Evolutionary conservation across 2,113 vertebrate genomes (phyloP), one percentile per base, ranked within the genome.

Genomic region (Plotosus lineatus): DNA sequence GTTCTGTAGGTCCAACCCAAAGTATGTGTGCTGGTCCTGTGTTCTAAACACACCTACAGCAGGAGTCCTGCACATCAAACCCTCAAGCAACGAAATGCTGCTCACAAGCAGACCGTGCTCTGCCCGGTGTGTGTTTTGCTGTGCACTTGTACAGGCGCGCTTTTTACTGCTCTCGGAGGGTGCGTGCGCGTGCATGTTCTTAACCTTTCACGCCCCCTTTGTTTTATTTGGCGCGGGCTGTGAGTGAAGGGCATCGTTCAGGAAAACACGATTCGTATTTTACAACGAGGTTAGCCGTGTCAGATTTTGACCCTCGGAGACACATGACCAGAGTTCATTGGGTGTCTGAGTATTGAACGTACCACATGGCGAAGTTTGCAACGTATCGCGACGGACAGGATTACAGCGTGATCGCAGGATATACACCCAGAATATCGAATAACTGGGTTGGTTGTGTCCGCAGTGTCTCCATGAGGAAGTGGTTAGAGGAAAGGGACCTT

Each of bases 61-160:
- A 88, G 90, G 85, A 88, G 78, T 86, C 73, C 66, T 38, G 14
- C 80, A 75, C 77, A 82, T 86, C 55, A 81, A 83, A 76, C 31
- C 53, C 79, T 85, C 28, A 68, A 72, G 87, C 85, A 88, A 61
- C n/a, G n/a, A 82, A 90, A 87, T 89, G 90, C 90, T 88, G 87
- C 86, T 31, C 15, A 15, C 36, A 28, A 75, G 38, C 38, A 40
- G 23, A 80, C 23, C 33, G 17, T 58, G 71, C 23, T 55, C n/a
- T 55, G 53, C 65, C 40, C 31, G 2, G 12, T 44, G 66, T n/a
- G 40, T 58, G 31, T 48, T 71, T 48, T 33, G 23, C n/a, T n/a
- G n/a, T n/a, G n/a, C n/a, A n/a, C 10, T 85, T 88, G 85, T 81
- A 66, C 58, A 11, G 61, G 56, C 80, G 87, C 87, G 82, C 76